These are phyloP conservation scores for Neelides folsomi DNA, from an alignment of 2,888 invertebrate species.

Conservation along the genomic window DNA sequence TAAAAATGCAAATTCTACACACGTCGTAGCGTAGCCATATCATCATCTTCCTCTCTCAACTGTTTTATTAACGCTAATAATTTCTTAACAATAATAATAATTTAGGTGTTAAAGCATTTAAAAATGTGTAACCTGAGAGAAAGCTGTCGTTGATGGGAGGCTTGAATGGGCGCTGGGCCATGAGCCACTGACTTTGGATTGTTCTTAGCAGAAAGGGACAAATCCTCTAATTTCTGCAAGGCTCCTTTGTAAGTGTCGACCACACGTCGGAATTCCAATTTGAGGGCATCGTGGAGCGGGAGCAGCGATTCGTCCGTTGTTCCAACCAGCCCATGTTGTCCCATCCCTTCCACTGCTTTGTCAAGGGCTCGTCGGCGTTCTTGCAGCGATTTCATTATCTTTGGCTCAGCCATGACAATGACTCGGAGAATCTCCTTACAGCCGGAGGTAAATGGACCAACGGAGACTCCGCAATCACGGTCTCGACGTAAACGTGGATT, in stretches of 20 bases:
- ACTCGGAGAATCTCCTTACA: slow-evolving; percentile 42
- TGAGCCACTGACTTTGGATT: slow-evolving; percentile 41
- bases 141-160: slow-evolving; percentile 77
- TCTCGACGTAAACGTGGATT: background rate
- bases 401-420: slow-evolving; percentile 42
- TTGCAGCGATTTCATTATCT: slow-evolving; percentile 51
- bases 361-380: slow-evolving; percentile 59
- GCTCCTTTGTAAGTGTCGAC: slow-evolving; percentile 77
- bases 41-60: too few species aligned
- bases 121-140: slow-evolving; percentile 51
- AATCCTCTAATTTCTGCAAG: slow-evolving; percentile 62
- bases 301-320: slow-evolving; percentile 43
- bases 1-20: too few species aligned
- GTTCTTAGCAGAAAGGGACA: slow-evolving; percentile 36
- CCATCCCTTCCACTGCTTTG: slow-evolving; percentile 75
- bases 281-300: slow-evolving; percentile 39
- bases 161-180: slow-evolving; percentile 57
- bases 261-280: slow-evolving; percentile 60
- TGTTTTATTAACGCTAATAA: too few species aligned
- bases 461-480: slow-evolving; percentile 35
- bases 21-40: too few species aligned
- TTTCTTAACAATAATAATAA: too few species aligned
- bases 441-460: slow-evolving; percentile 37
- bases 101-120: background rate
- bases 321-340: slow-evolving; percentile 65